Percentiles rank a stretch among this genome's conserved stretches.
Evolutionary conservation across 2,797 vertebrate species (phyloP).

Genomic region (Molossus molossus): DNA sequence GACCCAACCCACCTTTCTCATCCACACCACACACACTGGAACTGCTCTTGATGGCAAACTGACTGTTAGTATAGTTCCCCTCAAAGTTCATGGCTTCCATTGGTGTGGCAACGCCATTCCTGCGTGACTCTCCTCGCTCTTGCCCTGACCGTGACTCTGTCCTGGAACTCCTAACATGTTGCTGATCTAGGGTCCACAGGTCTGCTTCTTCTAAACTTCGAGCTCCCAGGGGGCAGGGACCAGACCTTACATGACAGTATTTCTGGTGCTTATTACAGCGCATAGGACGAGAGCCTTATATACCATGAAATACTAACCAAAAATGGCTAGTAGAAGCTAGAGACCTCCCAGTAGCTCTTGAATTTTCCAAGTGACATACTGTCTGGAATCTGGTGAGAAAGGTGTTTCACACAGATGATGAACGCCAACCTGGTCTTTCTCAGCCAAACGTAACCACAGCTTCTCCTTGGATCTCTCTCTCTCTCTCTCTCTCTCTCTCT

Average conservation of each 20-base stretch:
- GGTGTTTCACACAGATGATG: not conserved
- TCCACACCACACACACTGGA: not conserved
- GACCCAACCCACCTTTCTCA: not conserved
- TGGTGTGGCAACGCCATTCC: not conserved
- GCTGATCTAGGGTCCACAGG: not conserved
- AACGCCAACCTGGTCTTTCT: slow-evolving; percentile 28
- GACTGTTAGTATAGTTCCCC: not conserved
- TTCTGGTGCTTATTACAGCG: not conserved
- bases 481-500: not conserved
- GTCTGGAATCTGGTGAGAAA: not conserved
- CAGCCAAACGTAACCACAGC: not conserved
- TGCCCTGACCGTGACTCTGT: not conserved
- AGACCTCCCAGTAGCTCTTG: not conserved
- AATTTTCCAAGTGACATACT: not conserved
- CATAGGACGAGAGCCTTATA: not conserved
- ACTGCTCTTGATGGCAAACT: not conserved
- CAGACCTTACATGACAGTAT: not conserved
- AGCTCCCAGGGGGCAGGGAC: not conserved
- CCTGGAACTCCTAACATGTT: not conserved
- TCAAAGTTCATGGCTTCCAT: not conserved
- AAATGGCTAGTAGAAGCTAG: not conserved
- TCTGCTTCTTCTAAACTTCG: not conserved
- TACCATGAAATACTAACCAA: not conserved
- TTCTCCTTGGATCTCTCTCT: not conserved
- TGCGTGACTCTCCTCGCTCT: not conserved